phyloP scores from a whole-genome alignment of 1,140 invertebrate genomes.

The Ceratitis capitata region DNA sequence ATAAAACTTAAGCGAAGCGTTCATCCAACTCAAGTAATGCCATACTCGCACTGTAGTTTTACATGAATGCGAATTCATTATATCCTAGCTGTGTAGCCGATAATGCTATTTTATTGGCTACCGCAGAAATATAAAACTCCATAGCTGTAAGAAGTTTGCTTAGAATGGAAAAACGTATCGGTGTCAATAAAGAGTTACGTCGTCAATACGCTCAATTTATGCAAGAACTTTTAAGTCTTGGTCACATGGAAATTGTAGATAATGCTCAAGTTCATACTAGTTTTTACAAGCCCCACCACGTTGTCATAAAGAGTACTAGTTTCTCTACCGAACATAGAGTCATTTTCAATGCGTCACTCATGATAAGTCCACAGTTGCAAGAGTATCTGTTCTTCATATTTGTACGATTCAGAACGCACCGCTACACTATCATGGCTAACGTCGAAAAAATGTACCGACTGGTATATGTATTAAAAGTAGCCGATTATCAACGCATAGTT shows the following conservation, averaged over 20 bases:
- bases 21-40: no score
- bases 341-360: constrained; percentile 39
- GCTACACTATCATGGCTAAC: constrained; percentile 45
- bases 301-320: no score
- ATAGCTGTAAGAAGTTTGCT: background rate
- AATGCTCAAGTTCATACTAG: background rate
- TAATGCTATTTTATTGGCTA: no score
- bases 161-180: background rate
- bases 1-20: no score
- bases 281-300: no score
- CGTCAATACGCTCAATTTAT: constrained; percentile 51
- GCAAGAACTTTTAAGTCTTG: constrained; percentile 50
- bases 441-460: constrained; percentile 48
- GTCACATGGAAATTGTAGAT: constrained; percentile 58
- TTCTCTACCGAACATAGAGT: constrained; percentile 50
- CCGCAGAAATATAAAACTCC: no score
- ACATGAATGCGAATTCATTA: no score
- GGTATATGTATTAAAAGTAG: constrained; percentile 41
- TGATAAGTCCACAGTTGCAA: background rate
- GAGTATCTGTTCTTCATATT: constrained; percentile 17
- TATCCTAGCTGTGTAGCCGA: no score
- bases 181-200: no score
- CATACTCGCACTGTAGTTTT: no score
- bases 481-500: constrained; percentile 56
- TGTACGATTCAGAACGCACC: constrained; percentile 45